A percentile compares a stretch with the other conserved stretches of the same genome.
Conservation (phyloP, 2,113 vertebrate species). For the Scomber japonicus region DNA sequence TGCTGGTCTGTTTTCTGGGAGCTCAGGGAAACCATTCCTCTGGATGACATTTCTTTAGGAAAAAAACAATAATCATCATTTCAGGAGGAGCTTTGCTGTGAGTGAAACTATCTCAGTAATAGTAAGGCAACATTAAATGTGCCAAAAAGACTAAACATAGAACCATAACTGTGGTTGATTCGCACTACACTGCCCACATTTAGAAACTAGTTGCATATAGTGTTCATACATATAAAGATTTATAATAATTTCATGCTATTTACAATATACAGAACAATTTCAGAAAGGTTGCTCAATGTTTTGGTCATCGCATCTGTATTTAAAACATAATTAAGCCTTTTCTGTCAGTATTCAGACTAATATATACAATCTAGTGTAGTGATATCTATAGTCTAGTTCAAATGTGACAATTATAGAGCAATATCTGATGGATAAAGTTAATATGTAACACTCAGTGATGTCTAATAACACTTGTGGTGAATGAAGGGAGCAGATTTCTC, state of each 20-base stretch:
- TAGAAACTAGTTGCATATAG: too few relatives aligned
- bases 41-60: constrained; percentile 88
- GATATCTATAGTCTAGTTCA: too few relatives aligned
- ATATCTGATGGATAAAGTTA: not conserved
- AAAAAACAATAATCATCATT: not conserved
- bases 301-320: not conserved
- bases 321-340: not conserved
- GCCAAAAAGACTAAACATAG: not conserved
- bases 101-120: not conserved
- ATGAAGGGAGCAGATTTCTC: not conserved
- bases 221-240: too few relatives aligned
- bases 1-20: constrained; percentile 89
- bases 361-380: too few relatives aligned
- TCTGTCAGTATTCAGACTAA: too few relatives aligned
- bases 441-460: not conserved
- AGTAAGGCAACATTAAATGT: not conserved
- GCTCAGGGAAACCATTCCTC: constrained; percentile 93
- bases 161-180: not conserved
- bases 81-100: constrained; percentile 1
- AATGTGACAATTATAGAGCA: not conserved
- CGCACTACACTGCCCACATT: not conserved
- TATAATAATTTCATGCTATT: too few relatives aligned
- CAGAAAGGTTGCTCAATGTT: not conserved
- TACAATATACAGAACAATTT: not conserved
- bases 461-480: too few relatives aligned